These are phyloP conservation scores for Sabellastarte sp. DNA, from an alignment of 2,888 invertebrate species.

Conservation along the genomic window DNA sequence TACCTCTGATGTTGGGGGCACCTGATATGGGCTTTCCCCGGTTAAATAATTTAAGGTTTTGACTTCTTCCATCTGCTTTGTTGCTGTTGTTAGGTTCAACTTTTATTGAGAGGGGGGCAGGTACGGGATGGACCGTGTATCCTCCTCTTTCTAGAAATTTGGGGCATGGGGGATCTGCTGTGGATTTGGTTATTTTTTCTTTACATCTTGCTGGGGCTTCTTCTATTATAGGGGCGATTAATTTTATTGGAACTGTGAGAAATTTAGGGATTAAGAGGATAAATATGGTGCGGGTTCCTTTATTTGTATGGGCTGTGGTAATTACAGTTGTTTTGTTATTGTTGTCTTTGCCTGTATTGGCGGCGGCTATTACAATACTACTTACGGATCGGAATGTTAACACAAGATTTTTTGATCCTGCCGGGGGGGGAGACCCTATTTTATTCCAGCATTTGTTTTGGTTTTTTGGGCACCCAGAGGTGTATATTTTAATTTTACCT, in stretches of 20 bases:
- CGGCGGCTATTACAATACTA: constrained; percentile 78
- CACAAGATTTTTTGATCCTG: constrained; percentile 78
- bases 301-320: constrained; percentile 75
- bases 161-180: constrained; percentile 69
- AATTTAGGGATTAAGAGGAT: constrained; percentile 70
- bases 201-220: constrained; percentile 73
- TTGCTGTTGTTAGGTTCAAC: constrained; percentile 68
- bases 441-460: constrained; percentile 82
- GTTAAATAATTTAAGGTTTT: constrained; percentile 83
- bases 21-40: constrained; percentile 82
- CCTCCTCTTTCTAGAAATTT: constrained; percentile 70
- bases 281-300: constrained; percentile 68
- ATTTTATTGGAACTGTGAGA: constrained; percentile 76
- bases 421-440: constrained; percentile 78
- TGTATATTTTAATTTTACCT: constrained; percentile 81
- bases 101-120: constrained; percentile 71
- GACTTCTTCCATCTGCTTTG: constrained; percentile 72
- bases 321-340: constrained; percentile 70
- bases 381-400: constrained; percentile 78
- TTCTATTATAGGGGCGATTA: constrained; percentile 72
- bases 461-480: constrained; percentile 86
- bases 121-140: constrained; percentile 78
- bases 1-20: constrained; percentile 74
- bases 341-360: constrained; percentile 73
- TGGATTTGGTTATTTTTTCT: constrained; percentile 77